These are phyloP conservation scores for Syrphus vitripennis DNA, from an alignment of 2,888 invertebrate species.

Conservation along the genomic window DNA sequence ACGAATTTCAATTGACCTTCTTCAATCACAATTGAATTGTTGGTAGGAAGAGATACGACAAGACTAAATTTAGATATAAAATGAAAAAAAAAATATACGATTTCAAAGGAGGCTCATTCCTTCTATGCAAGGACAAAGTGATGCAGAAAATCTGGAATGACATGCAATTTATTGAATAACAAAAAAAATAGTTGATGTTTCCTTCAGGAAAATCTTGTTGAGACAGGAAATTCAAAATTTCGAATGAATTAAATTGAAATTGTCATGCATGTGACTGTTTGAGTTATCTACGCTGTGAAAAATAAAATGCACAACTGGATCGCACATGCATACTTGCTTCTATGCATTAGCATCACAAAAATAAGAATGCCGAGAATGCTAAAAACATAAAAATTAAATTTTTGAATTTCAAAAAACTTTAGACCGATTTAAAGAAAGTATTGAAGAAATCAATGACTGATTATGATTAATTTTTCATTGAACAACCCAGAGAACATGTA, in stretches of 20 bases:
- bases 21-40: constrained; percentile 51
- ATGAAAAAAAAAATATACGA: background rate
- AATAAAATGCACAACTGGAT: background rate
- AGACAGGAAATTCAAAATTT: background rate
- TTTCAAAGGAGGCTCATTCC: background rate
- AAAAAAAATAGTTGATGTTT: background rate
- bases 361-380: too few relatives aligned
- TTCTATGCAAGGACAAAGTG: background rate
- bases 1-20: constrained; percentile 52
- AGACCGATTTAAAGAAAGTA: too few relatives aligned
- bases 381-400: too few relatives aligned
- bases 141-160: background rate
- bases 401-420: too few relatives aligned
- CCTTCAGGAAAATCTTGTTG: background rate
- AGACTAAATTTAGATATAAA: constrained; percentile 7
- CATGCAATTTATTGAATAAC: constrained; percentile 5
- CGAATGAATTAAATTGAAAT: background rate
- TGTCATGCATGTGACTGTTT: background rate
- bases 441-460: too few relatives aligned
- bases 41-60: background rate
- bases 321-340: too few relatives aligned
- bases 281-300: background rate
- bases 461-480: too few relatives aligned
- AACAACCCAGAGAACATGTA: too few relatives aligned
- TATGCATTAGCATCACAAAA: too few relatives aligned